A percentile compares a stretch with the other conserved stretches of the same genome.
Evolutionary conservation across 1,140 invertebrate genomes (phyloP).

Genomic region (Elysia chlorotica): DNA sequence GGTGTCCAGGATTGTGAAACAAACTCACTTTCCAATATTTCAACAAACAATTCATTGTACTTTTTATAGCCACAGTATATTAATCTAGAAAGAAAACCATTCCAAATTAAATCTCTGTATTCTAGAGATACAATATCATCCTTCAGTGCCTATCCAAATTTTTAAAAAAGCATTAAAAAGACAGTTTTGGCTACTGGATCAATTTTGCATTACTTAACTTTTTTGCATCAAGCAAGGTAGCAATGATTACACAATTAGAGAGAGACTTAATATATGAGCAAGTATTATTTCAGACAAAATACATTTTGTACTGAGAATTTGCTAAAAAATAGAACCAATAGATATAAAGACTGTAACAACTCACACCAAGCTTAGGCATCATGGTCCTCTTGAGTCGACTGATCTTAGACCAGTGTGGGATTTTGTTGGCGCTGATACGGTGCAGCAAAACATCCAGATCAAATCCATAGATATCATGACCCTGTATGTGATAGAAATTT

Average conservation of each 20-base stretch:
- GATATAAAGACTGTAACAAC: no score
- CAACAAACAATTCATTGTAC: no score
- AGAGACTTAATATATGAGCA: no score
- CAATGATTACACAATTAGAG: no score
- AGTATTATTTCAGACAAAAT: no score
- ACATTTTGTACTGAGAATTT: no score
- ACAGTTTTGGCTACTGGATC: neutral
- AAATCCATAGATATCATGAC: constrained; percentile 87
- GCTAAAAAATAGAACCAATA: no score
- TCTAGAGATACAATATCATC: neutral
- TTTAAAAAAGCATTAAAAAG: no score
- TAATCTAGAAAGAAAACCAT: no score
- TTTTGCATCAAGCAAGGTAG: no score
- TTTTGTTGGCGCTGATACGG: constrained; percentile 74
- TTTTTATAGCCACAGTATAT: no score
- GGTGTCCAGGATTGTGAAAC: neutral
- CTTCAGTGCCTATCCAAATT: no score
- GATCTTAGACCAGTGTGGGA: constrained; percentile 88
- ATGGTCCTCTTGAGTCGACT: constrained; percentile 78
- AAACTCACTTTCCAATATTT: neutral
- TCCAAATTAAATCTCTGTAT: neutral
- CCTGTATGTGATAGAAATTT: constrained; percentile 65
- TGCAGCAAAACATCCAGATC: constrained; percentile 88
- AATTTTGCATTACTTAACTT: neutral
- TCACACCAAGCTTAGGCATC: constrained; percentile 65